phyloP scores from a whole-genome alignment of 1,140 invertebrate species.

The Bombus vancouverensis region DNA sequence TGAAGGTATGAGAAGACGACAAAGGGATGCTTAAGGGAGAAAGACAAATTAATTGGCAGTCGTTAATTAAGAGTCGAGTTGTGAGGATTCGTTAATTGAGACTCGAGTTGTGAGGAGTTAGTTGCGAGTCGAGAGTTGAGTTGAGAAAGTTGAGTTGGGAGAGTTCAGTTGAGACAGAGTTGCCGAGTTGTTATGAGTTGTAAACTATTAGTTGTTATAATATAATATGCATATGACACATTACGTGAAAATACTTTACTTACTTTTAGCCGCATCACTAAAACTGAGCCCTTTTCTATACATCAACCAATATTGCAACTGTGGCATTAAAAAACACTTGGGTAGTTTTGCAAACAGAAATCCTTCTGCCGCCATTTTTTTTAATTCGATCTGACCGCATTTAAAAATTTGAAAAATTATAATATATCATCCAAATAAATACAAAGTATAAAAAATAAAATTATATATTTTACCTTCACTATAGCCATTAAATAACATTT shows the following conservation, averaged over 20 bases:
- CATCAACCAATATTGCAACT: slow-evolving; percentile 74
- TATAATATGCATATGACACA: background rate
- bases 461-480: slow-evolving; percentile 6
- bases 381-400: slow-evolving; percentile 66
- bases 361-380: slow-evolving; percentile 73
- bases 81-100: too few species aligned
- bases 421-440: background rate
- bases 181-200: too few species aligned
- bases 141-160: too few species aligned
- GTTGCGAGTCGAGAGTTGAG: too few species aligned
- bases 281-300: slow-evolving; percentile 69
- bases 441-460: background rate
- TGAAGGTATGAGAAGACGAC: too few species aligned
- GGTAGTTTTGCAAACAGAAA: slow-evolving; percentile 76
- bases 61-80: too few species aligned
- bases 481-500: background rate
- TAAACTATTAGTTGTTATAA: too few species aligned
- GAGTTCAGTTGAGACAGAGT: too few species aligned
- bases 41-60: too few species aligned
- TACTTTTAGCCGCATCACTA: slow-evolving; percentile 68
- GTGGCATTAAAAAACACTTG: slow-evolving; percentile 71
- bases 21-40: too few species aligned
- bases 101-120: too few species aligned
- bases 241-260: slow-evolving; percentile 5
- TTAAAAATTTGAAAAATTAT: background rate